A percentile compares a stretch with the other conserved stretches of the same genome.
These are phyloP conservation scores for Hartigia nigra DNA, from an alignment of 2,888 invertebrate genomes.

Conservation along the genomic window DNA sequence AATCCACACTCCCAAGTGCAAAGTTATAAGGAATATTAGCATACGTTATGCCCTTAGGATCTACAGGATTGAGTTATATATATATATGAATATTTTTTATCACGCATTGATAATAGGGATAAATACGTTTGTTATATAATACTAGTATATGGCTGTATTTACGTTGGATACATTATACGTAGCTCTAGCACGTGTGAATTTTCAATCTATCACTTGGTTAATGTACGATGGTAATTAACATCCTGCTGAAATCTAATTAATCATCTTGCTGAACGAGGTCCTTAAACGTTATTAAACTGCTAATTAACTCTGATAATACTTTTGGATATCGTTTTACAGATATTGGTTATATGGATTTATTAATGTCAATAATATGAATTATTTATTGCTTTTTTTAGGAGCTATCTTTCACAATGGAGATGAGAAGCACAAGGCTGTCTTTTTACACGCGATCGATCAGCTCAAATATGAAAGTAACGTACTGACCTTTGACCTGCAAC, in stretches of 20 bases:
- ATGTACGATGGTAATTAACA: neutral
- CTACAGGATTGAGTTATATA: neutral
- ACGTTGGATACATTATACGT: neutral
- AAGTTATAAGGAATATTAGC: neutral
- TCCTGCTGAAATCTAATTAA: neutral
- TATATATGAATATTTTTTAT: neutral
- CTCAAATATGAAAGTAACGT: conserved; percentile 40
- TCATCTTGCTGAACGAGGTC: neutral
- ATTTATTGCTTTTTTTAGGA: conserved; percentile 37
- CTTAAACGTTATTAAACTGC: neutral
- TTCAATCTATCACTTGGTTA: neutral
- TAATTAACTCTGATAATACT: neutral
- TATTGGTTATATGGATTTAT: neutral
- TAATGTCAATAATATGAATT: neutral
- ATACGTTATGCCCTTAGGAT: neutral
- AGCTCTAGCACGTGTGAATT: neutral
- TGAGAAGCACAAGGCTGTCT: conserved; percentile 42
- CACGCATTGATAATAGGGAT: no score
- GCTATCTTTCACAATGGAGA: conserved; percentile 57
- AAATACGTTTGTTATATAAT: no score
- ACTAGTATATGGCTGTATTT: neutral
- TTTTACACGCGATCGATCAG: conserved; percentile 44
- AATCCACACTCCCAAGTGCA: neutral
- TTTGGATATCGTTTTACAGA: neutral
- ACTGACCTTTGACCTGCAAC: conserved; percentile 45